Conservation (phyloP, 1,140 invertebrate genomes). For the Hestina assimilis region DNA sequence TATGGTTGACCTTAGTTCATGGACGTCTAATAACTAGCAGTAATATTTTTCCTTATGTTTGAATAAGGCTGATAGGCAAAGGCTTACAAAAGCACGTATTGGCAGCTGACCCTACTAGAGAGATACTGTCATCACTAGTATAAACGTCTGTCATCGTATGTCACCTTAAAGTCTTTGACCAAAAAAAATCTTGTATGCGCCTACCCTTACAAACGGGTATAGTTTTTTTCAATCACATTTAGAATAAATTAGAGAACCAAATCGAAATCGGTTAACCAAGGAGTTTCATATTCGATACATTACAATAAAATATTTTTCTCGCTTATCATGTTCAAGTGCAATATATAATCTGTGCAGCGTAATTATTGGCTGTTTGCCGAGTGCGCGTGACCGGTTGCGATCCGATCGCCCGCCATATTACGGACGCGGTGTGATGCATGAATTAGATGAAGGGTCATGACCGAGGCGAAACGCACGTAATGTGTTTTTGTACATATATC, state of each 20-base stretch:
- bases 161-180: too few species aligned
- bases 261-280: not conserved
- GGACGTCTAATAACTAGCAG: not conserved
- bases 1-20: conserved; percentile 11
- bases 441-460: conserved; percentile 34
- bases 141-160: too few species aligned
- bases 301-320: conserved; percentile 6
- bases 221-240: too few species aligned
- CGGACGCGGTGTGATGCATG: conserved; percentile 20
- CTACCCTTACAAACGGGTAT: too few species aligned
- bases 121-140: too few species aligned
- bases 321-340: conserved; percentile 5
- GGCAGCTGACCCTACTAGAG: too few species aligned
- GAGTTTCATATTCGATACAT: conserved; percentile 2
- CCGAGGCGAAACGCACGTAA: conserved; percentile 19
- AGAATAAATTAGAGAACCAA: too few species aligned
- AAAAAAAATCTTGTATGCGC: too few species aligned
- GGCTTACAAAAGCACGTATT: too few species aligned
- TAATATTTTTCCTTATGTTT: not conserved
- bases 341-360: conserved; percentile 21
- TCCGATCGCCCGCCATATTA: conserved; percentile 20
- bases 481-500: not conserved
- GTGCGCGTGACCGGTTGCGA: conserved; percentile 26
- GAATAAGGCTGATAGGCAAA: too few species aligned
- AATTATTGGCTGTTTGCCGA: conserved; percentile 25